A percentile compares a stretch with the other conserved stretches of the same genome.
Conservation (phyloP, 2,888 invertebrate species). For the Drosophila dives region DNA sequence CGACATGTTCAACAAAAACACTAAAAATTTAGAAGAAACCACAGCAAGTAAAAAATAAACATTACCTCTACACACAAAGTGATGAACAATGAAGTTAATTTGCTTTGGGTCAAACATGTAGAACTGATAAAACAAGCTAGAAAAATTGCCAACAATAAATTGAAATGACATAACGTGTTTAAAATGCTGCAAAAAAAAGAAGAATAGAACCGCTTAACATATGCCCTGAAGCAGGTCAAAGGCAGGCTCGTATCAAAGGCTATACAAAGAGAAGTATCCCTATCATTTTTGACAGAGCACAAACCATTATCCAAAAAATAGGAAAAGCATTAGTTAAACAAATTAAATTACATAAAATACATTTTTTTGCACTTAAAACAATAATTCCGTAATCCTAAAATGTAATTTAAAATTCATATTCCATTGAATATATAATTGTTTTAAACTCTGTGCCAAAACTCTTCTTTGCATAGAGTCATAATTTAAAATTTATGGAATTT, state of each 20-base stretch:
- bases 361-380: neutral
- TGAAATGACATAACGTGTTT: constrained; percentile 8
- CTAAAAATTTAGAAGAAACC: constrained; percentile 2
- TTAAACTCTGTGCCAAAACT: neutral
- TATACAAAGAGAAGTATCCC: neutral
- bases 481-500: neutral
- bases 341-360: neutral
- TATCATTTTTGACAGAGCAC: neutral
- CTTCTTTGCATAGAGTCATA: neutral
- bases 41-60: constrained; percentile 3
- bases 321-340: neutral
- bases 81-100: constrained; percentile 16
- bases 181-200: neutral
- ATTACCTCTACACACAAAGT: neutral
- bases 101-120: constrained; percentile 42
- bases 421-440: neutral
- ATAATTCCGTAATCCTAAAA: neutral
- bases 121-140: constrained; percentile 24
- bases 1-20: constrained; percentile 29
- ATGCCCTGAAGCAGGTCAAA: neutral
- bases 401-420: neutral
- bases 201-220: constrained; percentile 1
- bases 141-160: constrained; percentile 12
- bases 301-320: constrained; percentile 2
- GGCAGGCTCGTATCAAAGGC: neutral